A percentile compares a stretch with the other conserved stretches of the same genome.
Conservation (phyloP, 2,888 invertebrate genomes). For the Amaurobius ferox region DNA sequence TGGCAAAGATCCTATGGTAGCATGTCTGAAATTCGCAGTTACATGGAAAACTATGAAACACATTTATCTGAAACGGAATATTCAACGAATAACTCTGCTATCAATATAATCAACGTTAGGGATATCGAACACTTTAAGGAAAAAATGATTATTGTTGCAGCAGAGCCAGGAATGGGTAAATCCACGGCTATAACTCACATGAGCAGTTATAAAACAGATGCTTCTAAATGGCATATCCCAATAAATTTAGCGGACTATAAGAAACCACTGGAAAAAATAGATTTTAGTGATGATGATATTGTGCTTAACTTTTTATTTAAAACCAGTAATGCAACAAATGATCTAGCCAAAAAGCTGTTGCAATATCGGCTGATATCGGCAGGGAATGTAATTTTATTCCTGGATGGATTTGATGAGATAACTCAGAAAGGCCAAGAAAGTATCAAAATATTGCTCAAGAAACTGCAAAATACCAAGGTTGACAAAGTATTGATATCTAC, state of each 20-base stretch:
- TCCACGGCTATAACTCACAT: slow-evolving; percentile 5
- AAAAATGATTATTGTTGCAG: slow-evolving; percentile 2
- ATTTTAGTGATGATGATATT: background rate
- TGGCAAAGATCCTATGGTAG: slow-evolving; percentile 18
- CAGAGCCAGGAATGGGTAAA: too few species aligned
- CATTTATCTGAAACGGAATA: background rate
- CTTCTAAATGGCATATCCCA: background rate
- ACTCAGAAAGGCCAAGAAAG: background rate
- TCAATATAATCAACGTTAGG: background rate
- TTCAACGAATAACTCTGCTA: background rate
- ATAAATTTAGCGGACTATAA: background rate
- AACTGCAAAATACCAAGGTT: background rate
- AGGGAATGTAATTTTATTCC: background rate
- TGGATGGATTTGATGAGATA: slow-evolving; percentile 27
- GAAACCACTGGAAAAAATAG: background rate
- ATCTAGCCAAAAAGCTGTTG: too few species aligned
- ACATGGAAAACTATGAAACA: too few species aligned
- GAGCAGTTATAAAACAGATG: background rate
- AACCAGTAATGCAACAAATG: too few species aligned
- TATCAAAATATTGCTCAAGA: background rate
- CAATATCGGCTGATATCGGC: too few species aligned
- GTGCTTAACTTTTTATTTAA: background rate
- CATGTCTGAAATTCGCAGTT: background rate
- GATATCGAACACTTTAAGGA: background rate
- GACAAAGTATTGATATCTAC: slow-evolving; percentile 13